A percentile compares a stretch with the other conserved stretches of the same genome.
phyloP scores from a whole-genome alignment of 2,113 vertebrate species.

The Varanus komodoensis region DNA sequence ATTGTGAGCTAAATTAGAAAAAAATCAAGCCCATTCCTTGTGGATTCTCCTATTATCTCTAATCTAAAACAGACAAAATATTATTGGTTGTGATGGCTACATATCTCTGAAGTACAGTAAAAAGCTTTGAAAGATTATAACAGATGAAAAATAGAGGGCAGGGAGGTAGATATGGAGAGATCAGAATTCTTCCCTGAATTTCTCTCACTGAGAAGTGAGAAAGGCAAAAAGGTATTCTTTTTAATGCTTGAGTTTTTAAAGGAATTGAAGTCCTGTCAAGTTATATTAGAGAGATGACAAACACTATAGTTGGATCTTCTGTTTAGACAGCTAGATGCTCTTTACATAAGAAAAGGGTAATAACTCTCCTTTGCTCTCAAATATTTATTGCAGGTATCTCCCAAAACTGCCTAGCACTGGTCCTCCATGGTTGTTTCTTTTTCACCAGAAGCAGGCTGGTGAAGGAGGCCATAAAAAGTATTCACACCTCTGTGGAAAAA shows the following conservation, averaged over 20 bases:
- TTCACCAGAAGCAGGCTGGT: not conserved
- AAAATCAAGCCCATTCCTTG: no score
- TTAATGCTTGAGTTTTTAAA: not conserved
- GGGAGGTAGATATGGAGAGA: no score
- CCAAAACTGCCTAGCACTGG: not conserved
- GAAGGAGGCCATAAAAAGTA: not conserved
- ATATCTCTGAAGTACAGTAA: not conserved
- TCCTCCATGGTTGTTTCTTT: not conserved
- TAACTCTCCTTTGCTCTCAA: not conserved
- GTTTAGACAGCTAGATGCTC: slow-evolving; percentile 21
- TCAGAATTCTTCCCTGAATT: no score
- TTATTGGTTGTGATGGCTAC: not conserved
- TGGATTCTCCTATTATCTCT: no score
- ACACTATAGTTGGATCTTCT: slow-evolving; percentile 7
- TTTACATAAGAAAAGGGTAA: slow-evolving; percentile 32
- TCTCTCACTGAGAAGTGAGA: no score
- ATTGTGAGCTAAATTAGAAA: no score
- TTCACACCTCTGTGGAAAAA: not conserved
- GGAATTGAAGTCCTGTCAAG: not conserved
- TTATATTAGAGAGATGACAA: not conserved
- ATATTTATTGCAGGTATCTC: not conserved
- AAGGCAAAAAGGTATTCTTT: no score
- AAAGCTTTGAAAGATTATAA: not conserved
- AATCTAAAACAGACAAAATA: no score
- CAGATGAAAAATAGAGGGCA: no score